Conservation (phyloP, 2,888 invertebrate species). For the Drosophila gaucha region DNA sequence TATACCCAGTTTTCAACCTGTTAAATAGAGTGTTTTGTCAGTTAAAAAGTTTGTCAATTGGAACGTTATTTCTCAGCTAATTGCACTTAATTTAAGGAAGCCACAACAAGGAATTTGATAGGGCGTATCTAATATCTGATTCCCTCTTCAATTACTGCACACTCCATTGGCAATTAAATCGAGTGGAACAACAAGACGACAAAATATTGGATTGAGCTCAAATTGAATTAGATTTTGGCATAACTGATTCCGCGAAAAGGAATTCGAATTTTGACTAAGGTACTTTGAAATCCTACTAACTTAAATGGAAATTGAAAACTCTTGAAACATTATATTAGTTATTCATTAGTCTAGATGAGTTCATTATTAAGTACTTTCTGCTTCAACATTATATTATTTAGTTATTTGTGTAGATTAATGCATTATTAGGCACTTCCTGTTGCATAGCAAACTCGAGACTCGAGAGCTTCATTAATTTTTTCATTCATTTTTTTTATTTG, state of each 20-base stretch:
- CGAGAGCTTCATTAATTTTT: constrained; percentile 11
- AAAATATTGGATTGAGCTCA: background rate
- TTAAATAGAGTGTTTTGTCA: no score
- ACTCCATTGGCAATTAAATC: constrained; percentile 33
- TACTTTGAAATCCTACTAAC: background rate
- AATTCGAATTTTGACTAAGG: background rate
- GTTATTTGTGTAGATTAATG: constrained; percentile 10
- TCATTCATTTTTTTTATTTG: background rate
- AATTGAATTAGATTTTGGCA: no score
- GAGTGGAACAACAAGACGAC: constrained; percentile 17
- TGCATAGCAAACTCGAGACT: constrained; percentile 2
- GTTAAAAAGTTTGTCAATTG: background rate
- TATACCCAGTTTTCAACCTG: no score
- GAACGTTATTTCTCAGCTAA: background rate
- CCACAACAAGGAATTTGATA: constrained; percentile 13
- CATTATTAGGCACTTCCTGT: constrained; percentile 43
- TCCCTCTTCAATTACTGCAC: background rate
- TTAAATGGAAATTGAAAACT: background rate
- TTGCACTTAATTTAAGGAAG: constrained; percentile 22
- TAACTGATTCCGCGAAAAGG: no score
- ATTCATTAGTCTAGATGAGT: background rate
- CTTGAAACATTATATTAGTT: constrained; percentile 21
- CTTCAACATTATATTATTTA: no score
- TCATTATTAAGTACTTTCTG: background rate
- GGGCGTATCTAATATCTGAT: constrained; percentile 6